Conservation (phyloP, 2,888 invertebrate genomes). For the Amblyteles armatorius region DNA sequence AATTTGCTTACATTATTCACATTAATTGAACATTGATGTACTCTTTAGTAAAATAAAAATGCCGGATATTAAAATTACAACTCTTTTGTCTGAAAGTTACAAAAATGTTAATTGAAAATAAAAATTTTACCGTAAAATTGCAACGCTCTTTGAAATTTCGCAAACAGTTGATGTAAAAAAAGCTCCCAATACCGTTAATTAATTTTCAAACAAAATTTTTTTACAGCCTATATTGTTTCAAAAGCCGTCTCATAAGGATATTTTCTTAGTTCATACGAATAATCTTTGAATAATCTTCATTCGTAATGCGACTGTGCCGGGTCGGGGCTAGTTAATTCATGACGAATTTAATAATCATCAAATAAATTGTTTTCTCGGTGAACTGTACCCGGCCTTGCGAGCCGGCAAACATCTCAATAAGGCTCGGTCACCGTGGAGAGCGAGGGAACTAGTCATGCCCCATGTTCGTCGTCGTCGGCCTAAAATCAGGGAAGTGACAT, state of each 20-base stretch:
- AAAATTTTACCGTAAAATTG: no score
- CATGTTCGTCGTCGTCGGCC: constrained; percentile 32
- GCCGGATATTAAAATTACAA: no score
- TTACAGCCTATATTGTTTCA: neutral
- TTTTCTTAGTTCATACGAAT: neutral
- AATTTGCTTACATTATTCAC: no score
- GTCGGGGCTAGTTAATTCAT: neutral
- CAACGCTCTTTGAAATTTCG: no score
- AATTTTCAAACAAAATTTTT: no score
- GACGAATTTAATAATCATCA: neutral
- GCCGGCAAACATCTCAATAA: constrained; percentile 45
- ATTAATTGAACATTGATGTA: no score
- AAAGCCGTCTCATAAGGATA: neutral
- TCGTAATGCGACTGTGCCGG: neutral
- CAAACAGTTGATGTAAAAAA: no score
- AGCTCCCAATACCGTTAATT: no score
- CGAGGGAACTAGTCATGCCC: constrained; percentile 54
- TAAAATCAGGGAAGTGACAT: constrained; percentile 64
- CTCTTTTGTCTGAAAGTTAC: no score
- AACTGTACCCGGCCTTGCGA: constrained; percentile 39
- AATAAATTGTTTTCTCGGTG: constrained; percentile 19
- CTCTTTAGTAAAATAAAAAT: no score
- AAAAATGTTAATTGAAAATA: no score
- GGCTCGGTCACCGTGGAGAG: constrained; percentile 20
- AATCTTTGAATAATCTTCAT: neutral